These are phyloP conservation scores for Pseudolycoriella hygida DNA, from an alignment of 2,888 invertebrate genomes.

Conservation along the genomic window DNA sequence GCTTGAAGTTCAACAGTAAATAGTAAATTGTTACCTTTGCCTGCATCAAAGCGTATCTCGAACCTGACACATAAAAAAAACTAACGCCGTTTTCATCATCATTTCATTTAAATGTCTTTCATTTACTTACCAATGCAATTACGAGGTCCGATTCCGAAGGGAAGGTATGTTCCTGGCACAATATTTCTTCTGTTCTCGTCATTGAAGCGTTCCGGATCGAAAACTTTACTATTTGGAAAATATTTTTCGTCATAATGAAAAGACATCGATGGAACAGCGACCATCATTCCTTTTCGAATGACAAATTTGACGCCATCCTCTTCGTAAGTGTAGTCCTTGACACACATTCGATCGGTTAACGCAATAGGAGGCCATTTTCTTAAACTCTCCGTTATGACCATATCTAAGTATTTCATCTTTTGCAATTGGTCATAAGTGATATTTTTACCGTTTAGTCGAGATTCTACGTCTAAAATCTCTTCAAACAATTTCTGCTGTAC, in stretches of 20 bases:
- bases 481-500: constrained; percentile 24
- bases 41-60: constrained; percentile 10
- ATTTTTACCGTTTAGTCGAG: constrained; percentile 23
- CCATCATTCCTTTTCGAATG: constrained; percentile 17
- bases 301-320: constrained; percentile 15
- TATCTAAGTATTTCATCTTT: constrained; percentile 40
- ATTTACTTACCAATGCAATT: constrained; percentile 36
- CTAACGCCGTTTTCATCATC: no score
- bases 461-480: constrained; percentile 32
- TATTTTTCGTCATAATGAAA: constrained; percentile 33
- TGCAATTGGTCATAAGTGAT: constrained; percentile 34
- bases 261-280: constrained; percentile 27
- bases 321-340: constrained; percentile 30
- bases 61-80: not conserved
- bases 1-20: constrained; percentile 6
- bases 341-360: constrained; percentile 31
- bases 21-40: constrained; percentile 8
- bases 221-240: constrained; percentile 35
- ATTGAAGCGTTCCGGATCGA: constrained; percentile 39
- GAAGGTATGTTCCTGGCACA: constrained; percentile 30
- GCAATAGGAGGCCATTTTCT: constrained; percentile 31
- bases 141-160: constrained; percentile 41
- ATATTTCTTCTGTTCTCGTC: constrained; percentile 35
- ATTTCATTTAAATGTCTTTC: no score
- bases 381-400: constrained; percentile 36